Conservation (phyloP, 1,140 invertebrate genomes). For the Frieseomelitta varia region DNA sequence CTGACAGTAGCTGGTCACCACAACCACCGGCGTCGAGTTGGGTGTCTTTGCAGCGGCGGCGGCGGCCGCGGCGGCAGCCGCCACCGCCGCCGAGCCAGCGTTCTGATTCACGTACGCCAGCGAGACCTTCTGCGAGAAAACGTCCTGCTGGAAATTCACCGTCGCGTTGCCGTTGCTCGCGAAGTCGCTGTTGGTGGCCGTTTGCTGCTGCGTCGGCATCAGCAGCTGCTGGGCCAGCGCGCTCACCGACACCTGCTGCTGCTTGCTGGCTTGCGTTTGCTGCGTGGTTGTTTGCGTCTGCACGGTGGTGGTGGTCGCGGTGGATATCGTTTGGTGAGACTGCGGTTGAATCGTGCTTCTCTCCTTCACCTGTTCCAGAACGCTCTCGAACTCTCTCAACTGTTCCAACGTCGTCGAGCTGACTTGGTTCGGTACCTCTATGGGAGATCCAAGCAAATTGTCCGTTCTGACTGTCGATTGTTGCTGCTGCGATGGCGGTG, state of each 20-base stretch:
- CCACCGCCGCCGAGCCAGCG: conserved; percentile 7
- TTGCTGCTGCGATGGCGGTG: conserved; percentile 50
- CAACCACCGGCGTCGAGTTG: conserved; percentile 83
- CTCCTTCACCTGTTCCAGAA: conserved; percentile 91
- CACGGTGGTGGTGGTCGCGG: conserved; percentile 67
- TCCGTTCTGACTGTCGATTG: conserved; percentile 67
- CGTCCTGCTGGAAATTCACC: conserved; percentile 75
- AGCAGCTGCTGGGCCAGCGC: conserved; percentile 75
- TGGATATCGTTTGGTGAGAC: conserved; percentile 65
- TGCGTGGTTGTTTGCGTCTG: conserved; percentile 75
- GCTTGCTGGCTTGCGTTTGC: conserved; percentile 10
- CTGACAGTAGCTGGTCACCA: conserved; percentile 84
- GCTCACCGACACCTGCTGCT: conserved; percentile 67
- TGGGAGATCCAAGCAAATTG: conserved; percentile 77
- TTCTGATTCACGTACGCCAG: conserved; percentile 82
- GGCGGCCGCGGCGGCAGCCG: too few species aligned
- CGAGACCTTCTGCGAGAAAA: conserved; percentile 78
- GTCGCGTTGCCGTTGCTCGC: conserved; percentile 72
- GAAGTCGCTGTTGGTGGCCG: conserved; percentile 66
- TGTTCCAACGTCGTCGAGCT: conserved; percentile 88
- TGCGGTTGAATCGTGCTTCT: conserved; percentile 85
- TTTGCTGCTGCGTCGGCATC: conserved; percentile 73
- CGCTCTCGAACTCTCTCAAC: conserved; percentile 90
- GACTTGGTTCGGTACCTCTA: conserved; percentile 80
- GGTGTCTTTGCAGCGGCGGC: conserved; percentile 76